Evolutionary conservation across 2,888 invertebrate species (phyloP).

Genomic region (Pristionchus japonicus): DNA sequence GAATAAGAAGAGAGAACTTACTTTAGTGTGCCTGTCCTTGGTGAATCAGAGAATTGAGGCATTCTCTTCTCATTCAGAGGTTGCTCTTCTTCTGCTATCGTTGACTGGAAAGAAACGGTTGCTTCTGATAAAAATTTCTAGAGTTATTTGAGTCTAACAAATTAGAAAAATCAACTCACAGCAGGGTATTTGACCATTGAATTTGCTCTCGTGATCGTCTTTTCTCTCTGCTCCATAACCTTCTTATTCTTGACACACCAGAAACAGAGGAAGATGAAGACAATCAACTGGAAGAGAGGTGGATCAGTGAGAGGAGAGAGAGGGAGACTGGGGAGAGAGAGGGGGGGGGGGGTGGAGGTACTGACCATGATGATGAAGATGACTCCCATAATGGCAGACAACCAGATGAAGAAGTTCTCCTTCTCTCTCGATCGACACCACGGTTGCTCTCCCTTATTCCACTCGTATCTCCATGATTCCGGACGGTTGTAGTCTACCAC

Average conservation of each 20-base stretch:
- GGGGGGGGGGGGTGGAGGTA: conserved; percentile 43
- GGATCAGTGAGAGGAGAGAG: too few relatives aligned
- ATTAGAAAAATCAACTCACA: conserved; percentile 19
- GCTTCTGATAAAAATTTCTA: background rate
- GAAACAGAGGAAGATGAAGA: conserved; percentile 55
- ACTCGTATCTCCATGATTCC: conserved; percentile 64
- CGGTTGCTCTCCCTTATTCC: conserved; percentile 73
- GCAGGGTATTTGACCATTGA: conserved; percentile 37
- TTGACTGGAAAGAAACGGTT: background rate
- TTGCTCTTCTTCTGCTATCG: conserved; percentile 19
- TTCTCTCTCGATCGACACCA: conserved; percentile 73
- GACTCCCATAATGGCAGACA: conserved; percentile 66
- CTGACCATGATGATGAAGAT: conserved; percentile 56
- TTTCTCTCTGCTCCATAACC: conserved; percentile 47
- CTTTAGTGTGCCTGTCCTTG: conserved; percentile 14
- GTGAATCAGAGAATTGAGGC: conserved; percentile 25
- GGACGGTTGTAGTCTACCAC: conserved; percentile 68
- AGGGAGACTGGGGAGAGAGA: background rate
- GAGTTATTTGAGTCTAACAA: background rate
- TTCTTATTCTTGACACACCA: conserved; percentile 63
- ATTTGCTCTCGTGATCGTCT: conserved; percentile 21
- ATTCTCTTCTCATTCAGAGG: conserved; percentile 24
- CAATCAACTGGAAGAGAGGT: conserved; percentile 7
- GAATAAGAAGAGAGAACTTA: background rate
- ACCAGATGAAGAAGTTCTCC: conserved; percentile 74